Conservation (phyloP, 2,888 invertebrate species). For the Drosophila yooni region DNA sequence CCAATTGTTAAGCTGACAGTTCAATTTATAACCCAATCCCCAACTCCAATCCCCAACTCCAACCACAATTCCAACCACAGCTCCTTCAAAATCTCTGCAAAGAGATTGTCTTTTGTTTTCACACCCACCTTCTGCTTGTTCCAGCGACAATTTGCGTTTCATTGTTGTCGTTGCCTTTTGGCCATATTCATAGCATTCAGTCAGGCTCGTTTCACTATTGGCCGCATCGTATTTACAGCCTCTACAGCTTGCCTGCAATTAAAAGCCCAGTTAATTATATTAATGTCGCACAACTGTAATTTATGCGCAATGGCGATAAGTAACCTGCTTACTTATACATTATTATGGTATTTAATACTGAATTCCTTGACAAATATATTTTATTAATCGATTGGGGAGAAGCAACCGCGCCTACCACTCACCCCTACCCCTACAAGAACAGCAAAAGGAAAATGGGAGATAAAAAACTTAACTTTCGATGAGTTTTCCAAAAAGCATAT, state of each 20-base stretch:
- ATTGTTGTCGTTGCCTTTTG: conserved; percentile 50
- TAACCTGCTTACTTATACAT: conserved; percentile 13
- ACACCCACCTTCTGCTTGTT: conserved; percentile 78
- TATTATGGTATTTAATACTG: not conserved
- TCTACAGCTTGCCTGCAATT: conserved; percentile 82
- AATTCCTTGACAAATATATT: not conserved
- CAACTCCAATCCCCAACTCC: not conserved
- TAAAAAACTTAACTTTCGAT: too few relatives aligned
- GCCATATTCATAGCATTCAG: conserved; percentile 81
- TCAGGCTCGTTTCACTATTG: conserved; percentile 80
- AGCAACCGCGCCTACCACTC: accelerated
- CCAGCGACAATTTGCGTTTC: conserved; percentile 55
- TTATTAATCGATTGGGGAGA: not conserved
- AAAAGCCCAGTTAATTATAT: conserved; percentile 21
- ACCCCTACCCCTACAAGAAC: too few relatives aligned
- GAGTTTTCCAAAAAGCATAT: too few relatives aligned
- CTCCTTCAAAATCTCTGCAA: not conserved
- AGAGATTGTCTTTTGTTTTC: conserved; percentile 9
- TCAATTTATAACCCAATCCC: conserved; percentile 53
- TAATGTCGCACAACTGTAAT: conserved; percentile 14
- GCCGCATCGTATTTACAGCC: conserved; percentile 84
- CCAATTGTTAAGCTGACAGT: conserved; percentile 65
- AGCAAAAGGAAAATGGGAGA: too few relatives aligned
- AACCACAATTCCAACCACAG: not conserved
- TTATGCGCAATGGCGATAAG: not conserved